Conservation (phyloP, 2,797 vertebrate genomes). For the Danio aesculapii region DNA sequence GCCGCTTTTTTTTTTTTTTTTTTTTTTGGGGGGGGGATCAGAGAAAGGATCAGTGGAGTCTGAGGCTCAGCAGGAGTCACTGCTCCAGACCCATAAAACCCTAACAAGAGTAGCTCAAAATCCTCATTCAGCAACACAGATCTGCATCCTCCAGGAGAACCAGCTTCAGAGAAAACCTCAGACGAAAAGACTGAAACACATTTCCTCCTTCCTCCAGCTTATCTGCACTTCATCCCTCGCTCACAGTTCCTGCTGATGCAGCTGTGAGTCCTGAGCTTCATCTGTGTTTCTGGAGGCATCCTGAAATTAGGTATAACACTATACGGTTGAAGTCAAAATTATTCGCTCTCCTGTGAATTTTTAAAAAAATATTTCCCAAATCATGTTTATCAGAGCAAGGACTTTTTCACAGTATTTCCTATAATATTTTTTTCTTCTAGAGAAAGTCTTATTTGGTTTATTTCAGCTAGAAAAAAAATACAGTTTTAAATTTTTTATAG, state of each 20-base stretch:
- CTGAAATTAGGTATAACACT: not conserved
- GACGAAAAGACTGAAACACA: conserved; percentile 40
- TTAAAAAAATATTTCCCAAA: too few relatives aligned
- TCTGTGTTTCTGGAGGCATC: not conserved
- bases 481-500: too few relatives aligned
- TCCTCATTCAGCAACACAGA: conserved; percentile 21
- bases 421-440: too few relatives aligned
- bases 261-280: not conserved
- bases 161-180: conserved; percentile 29
- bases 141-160: not conserved
- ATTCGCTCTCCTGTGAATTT: too few relatives aligned
- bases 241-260: conserved; percentile 49
- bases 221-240: conserved; percentile 34
- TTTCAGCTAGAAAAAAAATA: too few relatives aligned
- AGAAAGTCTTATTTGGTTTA: too few relatives aligned
- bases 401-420: too few relatives aligned
- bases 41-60: conserved; percentile 3
- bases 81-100: conserved; percentile 47
- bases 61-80: conserved; percentile 16
- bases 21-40: too few relatives aligned
- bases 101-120: conserved; percentile 8
- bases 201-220: conserved; percentile 40
- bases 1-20: too few relatives aligned
- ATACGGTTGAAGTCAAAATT: too few relatives aligned
- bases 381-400: too few relatives aligned